Base-by-base conservation (phyloP, 2,113 vertebrate genomes). In the Bettongia penicillata region DNA sequence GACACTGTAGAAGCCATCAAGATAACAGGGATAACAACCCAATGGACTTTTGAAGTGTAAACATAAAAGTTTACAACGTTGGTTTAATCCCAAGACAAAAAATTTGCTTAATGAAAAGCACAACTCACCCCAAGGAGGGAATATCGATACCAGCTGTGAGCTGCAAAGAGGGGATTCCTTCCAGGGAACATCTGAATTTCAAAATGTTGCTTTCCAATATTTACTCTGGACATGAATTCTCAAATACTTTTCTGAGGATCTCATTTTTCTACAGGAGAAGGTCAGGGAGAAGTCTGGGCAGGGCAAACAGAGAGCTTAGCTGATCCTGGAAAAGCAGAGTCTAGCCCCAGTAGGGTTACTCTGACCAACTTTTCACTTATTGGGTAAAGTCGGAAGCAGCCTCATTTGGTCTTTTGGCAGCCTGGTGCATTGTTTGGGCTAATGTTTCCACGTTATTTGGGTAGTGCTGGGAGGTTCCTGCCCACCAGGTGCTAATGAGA, bases 51-150 rank as follows among this genome's bases (percentile, higher is more conserved):
- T 98, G 97, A 98, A 98, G 97, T 98, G 97, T 98, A 98, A 98
- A 98, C 98, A 98, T 97, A 97, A 97, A 98, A 98, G 97, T 97
- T 97, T 98, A 98, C 97, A 98, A 97, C 97, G 97, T 96, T 97
- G 96, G 96, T 97, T 98, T 98, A 98, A 98, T 98, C 97, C 97
- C 98, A 98, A 97, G 96, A 97, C 96, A 96, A 97, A 98, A 98
- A 98, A 97, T 98, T 96, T 96, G 92, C 97, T 98, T 98, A 98
- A 98, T 98, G 97, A 97, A 98, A 98, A 98, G 97, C 97, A 98
- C 97, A 98, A 96, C 95, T 98, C 97, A 98, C 97, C 96, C 97
- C 97, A 90, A 97, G 96, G 90, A 97, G 95, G 93, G 96, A 98
- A 97, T 98, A 98, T 98, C 97, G 94, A 96, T 97, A 96, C 96